Percentiles rank a stretch among this genome's conserved stretches.
Evolutionary conservation across 2,113 vertebrate species (phyloP).

Genomic region (Amphiprion percula): DNA sequence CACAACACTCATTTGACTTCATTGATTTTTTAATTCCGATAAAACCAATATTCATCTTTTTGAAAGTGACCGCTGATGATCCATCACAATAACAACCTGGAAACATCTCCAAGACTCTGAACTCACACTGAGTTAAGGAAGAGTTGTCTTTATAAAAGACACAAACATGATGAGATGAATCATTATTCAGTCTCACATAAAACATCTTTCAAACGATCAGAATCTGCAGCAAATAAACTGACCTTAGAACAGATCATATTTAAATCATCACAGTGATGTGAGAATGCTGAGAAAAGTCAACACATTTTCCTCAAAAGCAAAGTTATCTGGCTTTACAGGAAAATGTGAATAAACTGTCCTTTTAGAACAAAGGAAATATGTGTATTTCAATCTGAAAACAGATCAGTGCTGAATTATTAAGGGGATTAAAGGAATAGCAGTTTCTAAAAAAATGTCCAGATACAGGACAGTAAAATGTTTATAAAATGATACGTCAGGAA

Average conservation of each 20-base stretch:
- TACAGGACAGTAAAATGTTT: not conserved
- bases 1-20: too few relatives aligned
- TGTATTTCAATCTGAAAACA: not conserved
- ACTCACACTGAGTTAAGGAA: conserved; percentile 42
- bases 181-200: not conserved
- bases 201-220: not conserved
- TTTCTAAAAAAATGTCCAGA: not conserved
- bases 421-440: not conserved
- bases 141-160: conserved; percentile 51
- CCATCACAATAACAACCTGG: conserved; percentile 58
- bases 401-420: not conserved
- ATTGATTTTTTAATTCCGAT: too few relatives aligned
- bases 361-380: not conserved
- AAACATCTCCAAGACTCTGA: conserved; percentile 46
- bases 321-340: not conserved
- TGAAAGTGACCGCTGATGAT: conserved; percentile 12
- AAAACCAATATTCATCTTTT: too few relatives aligned
- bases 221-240: not conserved
- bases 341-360: not conserved
- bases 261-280: not conserved
- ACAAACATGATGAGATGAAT: not conserved
- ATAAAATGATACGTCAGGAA: not conserved
- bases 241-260: conserved; percentile 38
- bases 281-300: not conserved
- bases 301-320: not conserved